Evolutionary conservation across 2,113 vertebrate genomes (phyloP).

Genomic region (Peromyscus maniculatus): DNA sequence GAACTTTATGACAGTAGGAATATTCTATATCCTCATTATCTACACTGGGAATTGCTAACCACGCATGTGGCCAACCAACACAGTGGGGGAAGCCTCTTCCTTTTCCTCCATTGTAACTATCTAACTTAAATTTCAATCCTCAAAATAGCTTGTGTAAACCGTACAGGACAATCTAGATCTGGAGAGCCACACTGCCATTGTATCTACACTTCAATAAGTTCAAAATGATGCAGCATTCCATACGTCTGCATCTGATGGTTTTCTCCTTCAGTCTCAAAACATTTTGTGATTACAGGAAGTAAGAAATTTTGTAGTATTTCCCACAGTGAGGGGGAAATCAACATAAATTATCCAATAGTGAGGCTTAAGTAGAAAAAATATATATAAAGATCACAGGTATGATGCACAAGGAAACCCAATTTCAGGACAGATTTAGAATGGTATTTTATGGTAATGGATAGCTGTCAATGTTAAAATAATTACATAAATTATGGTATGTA

Average conservation of each 20-base stretch:
- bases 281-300: not conserved
- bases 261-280: slow-evolving; percentile 13
- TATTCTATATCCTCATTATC: not conserved
- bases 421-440: slow-evolving; percentile 9
- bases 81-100: not conserved
- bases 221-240: not conserved
- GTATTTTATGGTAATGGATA: not conserved
- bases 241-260: not conserved
- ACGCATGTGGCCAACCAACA: not conserved
- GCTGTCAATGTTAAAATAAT: not conserved
- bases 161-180: not conserved
- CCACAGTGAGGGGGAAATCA: not conserved
- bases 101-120: not conserved
- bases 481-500: not conserved
- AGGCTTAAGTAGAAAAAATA: not conserved
- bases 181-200: not conserved
- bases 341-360: not conserved
- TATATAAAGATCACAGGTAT: not conserved
- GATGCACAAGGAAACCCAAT: not conserved
- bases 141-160: not conserved
- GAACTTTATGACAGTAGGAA: not conserved
- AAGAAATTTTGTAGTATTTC: slow-evolving; percentile 2
- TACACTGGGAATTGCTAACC: not conserved
- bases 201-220: not conserved
- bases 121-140: not conserved